Evolutionary conservation across 2,113 vertebrate genomes (phyloP).

Genomic region (Pristiophorus japonicus): DNA sequence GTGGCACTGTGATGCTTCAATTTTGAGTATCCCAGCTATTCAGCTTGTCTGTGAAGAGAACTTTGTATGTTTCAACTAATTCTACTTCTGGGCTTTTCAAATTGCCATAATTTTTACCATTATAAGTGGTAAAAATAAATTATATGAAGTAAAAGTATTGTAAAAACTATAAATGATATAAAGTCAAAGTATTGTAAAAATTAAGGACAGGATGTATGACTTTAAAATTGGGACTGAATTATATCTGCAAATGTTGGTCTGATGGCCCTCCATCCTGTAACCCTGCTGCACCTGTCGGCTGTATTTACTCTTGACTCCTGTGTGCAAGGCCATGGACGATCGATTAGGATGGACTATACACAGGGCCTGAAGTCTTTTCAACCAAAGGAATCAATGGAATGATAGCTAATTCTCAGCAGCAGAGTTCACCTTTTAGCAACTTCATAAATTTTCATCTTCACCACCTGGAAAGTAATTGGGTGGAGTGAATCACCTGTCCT

Average conservation of each 20-base stretch:
- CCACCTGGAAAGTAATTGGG: not conserved
- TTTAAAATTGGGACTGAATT: not conserved
- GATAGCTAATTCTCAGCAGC: no score
- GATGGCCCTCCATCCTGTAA: not conserved
- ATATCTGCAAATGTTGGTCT: not conserved
- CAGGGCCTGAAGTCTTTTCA: not conserved
- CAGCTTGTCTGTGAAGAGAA: not conserved
- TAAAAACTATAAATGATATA: not conserved
- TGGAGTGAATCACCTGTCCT: not conserved
- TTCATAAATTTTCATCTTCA: not conserved
- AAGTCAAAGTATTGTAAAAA: not conserved
- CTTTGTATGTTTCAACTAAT: not conserved
- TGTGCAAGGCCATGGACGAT: not conserved
- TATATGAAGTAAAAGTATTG: not conserved
- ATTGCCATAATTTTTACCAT: not conserved
- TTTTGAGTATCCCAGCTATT: not conserved
- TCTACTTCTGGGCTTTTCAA: not conserved
- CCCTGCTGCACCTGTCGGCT: not conserved
- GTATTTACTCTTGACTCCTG: not conserved
- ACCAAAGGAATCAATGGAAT: not conserved
- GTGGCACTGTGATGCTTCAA: not conserved
- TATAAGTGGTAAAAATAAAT: not conserved
- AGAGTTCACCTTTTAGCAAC: not conserved
- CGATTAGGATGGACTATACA: not conserved
- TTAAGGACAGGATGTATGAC: not conserved